Evolutionary conservation across 2,113 vertebrate species (phyloP), one percentile per base, ranked within the genome.

Genomic region (Rhadina sibilatrix): DNA sequence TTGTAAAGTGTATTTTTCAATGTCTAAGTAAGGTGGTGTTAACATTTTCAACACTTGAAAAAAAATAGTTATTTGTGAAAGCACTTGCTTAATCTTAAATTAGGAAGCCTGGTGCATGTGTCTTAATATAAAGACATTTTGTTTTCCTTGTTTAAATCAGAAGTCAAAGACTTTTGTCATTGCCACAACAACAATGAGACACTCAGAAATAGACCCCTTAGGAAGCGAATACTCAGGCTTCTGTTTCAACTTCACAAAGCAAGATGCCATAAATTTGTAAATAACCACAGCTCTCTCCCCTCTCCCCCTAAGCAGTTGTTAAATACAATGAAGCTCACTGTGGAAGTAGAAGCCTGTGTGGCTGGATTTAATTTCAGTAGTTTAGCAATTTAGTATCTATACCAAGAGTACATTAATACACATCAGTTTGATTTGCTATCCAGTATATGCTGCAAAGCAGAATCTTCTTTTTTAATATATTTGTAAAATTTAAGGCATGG

Each of bases 191-290:
- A 46, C 92, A 81, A 89, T 42, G 74, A 91, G 63, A 71, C 63
- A 60, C 40, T 93, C 46, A 71, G 83, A 94, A 89, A 47, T 22
- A 78, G 87, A 93, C 84, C 74, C 57, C 75, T 82, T 83, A 79
- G 87, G 78, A 92, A 93, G 70, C 9, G 4, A 92, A 79, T 91
- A 94, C 49, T 94, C 57, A 76, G 57, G 35, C 84, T 87, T 90
- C 79, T 93, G 92, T 95, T 94, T 90, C 61, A 88, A 74, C 42
- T 95, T 84, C 65, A 83, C 49, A 91, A 93, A 74, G 56, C 81
- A 72, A 81, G 69, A 79, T 89, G 68, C 89, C 50, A 27, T 69
- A 89, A 86, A 83, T 96, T 94, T 63, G 81, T 93, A 96, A 90
- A 93, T 95, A 89, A 89, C 70, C 31, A 71, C 27, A 61, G 40